Conservation (phyloP, 2,888 invertebrate genomes). For the Drosophila gaucha region DNA sequence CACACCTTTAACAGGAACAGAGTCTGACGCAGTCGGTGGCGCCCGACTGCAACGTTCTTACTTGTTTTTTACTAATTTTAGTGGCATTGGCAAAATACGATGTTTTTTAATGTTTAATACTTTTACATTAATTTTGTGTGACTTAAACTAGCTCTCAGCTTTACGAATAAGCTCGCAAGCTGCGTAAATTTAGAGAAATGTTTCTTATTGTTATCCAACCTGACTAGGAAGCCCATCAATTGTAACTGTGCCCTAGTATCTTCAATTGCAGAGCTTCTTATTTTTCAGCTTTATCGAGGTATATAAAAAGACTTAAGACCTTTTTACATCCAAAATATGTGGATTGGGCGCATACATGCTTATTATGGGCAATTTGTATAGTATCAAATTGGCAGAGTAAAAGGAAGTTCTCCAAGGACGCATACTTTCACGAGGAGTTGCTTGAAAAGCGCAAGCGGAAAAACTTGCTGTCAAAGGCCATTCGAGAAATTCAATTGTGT, state of each 20-base stretch:
- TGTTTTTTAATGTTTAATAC: no score
- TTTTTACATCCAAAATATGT: background rate
- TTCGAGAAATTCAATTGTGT: conserved; percentile 49
- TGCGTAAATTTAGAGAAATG: background rate
- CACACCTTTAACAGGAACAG: no score
- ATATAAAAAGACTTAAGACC: conserved; percentile 25
- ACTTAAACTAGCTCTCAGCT: no score
- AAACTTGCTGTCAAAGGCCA: conserved; percentile 46
- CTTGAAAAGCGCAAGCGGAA: conserved; percentile 19
- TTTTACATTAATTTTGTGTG: no score
- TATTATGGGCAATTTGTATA: conserved; percentile 52
- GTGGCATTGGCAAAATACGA: no score
- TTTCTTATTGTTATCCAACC: background rate
- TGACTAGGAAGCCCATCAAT: background rate
- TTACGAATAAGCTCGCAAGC: background rate
- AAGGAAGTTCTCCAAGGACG: background rate
- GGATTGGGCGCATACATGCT: conserved; percentile 32
- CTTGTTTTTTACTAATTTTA: no score
- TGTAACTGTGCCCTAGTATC: background rate
- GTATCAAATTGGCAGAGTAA: conserved; percentile 28
- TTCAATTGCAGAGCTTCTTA: background rate
- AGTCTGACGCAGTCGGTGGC: no score
- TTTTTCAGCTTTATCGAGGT: conserved; percentile 1
- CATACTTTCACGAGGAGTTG: background rate
- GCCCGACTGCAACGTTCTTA: no score